Conservation (phyloP, 2,113 vertebrate species). For the Zosterops pallidus region DNA sequence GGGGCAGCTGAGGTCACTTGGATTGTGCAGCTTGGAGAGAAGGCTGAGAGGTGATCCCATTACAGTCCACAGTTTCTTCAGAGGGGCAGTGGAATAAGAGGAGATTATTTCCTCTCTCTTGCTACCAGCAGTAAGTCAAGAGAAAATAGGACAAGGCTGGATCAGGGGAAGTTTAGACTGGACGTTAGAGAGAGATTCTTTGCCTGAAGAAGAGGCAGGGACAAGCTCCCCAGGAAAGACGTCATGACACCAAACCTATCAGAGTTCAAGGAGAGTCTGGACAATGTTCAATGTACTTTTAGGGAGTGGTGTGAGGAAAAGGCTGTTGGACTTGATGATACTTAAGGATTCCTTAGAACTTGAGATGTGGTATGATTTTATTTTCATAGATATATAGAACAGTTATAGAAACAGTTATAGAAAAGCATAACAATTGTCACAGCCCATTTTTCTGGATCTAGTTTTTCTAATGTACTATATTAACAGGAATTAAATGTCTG, state of each 20-base stretch:
- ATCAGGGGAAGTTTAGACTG: background rate
- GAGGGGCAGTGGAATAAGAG: background rate
- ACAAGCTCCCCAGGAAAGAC: background rate
- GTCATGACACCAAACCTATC: background rate
- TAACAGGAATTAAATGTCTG: background rate
- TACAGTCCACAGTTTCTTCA: background rate
- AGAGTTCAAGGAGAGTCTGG: background rate
- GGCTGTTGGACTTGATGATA: background rate
- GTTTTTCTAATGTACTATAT: background rate
- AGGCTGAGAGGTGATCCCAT: background rate
- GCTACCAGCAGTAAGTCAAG: background rate
- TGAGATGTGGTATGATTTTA: background rate
- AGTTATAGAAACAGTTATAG: background rate
- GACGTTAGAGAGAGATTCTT: background rate
- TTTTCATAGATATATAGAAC: background rate
- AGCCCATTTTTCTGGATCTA: background rate
- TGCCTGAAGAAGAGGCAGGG: background rate
- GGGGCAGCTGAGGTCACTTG: background rate
- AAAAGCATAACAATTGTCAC: background rate
- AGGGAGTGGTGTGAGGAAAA: background rate
- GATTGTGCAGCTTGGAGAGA: background rate
- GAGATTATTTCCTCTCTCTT: background rate
- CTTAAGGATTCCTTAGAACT: background rate
- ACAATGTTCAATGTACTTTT: fast-evolving
- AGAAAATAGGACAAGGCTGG: background rate